These are phyloP conservation scores for Plutella xylostella DNA, from an alignment of 2,888 invertebrate genomes.

Conservation along the genomic window DNA sequence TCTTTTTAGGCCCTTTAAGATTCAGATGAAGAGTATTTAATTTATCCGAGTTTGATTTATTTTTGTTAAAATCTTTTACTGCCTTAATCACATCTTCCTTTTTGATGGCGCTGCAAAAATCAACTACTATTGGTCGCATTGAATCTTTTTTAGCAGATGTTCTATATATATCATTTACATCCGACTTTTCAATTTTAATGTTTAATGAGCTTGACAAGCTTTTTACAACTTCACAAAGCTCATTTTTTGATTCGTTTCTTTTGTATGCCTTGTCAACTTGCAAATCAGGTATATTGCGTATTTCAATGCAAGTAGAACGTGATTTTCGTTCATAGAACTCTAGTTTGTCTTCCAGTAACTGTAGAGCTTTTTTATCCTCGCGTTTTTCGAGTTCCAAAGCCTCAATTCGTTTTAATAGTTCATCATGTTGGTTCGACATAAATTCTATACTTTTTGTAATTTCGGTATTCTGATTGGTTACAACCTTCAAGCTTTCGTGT, in stretches of 20 bases:
- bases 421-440: no score
- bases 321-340: neutral
- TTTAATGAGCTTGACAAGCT: neutral
- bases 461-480: neutral
- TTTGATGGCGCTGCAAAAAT: neutral
- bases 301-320: neutral
- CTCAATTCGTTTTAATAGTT: no score
- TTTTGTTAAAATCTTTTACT: neutral
- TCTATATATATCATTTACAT: neutral
- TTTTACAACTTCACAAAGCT: neutral
- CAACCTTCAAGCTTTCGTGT: neutral
- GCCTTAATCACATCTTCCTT: neutral
- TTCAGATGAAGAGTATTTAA: neutral
- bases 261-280: neutral
- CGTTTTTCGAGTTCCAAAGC: neutral
- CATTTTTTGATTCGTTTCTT: constrained; percentile 1
- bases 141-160: no score
- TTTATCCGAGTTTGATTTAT: neutral
- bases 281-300: neutral
- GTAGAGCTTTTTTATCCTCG: neutral
- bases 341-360: neutral
- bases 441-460: no score
- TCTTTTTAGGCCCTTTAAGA: neutral
- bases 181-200: neutral
- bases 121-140: no score